Percentiles rank a stretch among this genome's conserved stretches.
phyloP scores from a whole-genome alignment of 2,797 vertebrate genomes.

The Falco peregrinus region DNA sequence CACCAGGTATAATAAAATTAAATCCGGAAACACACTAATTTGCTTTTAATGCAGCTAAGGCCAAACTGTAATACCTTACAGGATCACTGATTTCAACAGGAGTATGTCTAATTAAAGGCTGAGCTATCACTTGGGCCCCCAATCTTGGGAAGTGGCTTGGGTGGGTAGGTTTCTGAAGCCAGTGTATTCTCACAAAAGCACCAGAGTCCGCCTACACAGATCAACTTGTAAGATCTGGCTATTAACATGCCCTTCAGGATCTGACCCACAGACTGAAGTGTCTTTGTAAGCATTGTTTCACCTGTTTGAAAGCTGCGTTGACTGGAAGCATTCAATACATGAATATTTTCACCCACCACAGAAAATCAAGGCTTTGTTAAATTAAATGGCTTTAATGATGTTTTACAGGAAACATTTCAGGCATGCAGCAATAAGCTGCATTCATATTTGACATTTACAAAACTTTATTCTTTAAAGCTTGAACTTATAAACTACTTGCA shows the following conservation, averaged over 20 bases:
- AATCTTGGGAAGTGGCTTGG: not conserved
- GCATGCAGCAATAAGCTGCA: conserved; percentile 69
- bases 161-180: not conserved
- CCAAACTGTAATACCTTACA: not conserved
- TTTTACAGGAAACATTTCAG: conserved; percentile 76
- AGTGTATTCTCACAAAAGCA: not conserved
- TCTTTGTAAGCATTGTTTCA: conserved; percentile 61
- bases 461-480: conserved; percentile 57
- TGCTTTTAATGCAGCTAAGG: not conserved
- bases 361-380: conserved; percentile 78
- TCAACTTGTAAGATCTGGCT: not conserved
- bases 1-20: not conserved
- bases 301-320: conserved; percentile 63
- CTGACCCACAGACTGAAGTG: not conserved
- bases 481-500: conserved; percentile 29
- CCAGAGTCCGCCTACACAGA: not conserved
- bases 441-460: conserved; percentile 76
- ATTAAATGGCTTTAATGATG: conserved; percentile 67
- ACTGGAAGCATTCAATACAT: conserved; percentile 58
- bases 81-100: not conserved
- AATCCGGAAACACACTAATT: not conserved
- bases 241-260: conserved; percentile 35
- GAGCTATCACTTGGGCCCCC: not conserved
- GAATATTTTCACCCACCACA: conserved; percentile 74
- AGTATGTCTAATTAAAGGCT: not conserved